Percentiles rank a stretch among this genome's conserved stretches.
These are phyloP conservation scores for Eidolon helvum DNA, from an alignment of 2,113 vertebrate species.

Conservation along the genomic window DNA sequence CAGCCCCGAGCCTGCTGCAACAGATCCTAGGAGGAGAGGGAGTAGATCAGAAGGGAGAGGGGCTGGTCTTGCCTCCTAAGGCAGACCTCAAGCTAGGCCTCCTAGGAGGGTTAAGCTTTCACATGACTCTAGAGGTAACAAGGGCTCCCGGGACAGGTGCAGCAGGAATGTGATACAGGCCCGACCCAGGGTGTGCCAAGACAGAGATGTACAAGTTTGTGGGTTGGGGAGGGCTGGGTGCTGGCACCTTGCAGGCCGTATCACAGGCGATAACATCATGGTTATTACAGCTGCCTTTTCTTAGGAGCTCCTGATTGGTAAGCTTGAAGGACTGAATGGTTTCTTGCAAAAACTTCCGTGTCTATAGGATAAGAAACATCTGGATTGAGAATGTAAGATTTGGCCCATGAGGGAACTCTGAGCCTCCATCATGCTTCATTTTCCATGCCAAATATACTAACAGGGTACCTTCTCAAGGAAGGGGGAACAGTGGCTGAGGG, in stretches of 20 bases:
- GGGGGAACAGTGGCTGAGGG: neutral
- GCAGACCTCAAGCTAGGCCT: neutral
- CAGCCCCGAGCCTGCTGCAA: slow-evolving; percentile 87
- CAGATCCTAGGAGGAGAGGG: slow-evolving; percentile 73
- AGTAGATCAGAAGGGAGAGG: neutral
- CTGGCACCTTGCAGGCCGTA: slow-evolving; percentile 87
- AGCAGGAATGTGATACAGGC: neutral
- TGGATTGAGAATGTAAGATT: neutral
- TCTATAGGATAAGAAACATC: slow-evolving; percentile 75
- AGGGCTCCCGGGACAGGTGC: neutral
- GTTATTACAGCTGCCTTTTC: slow-evolving; percentile 59
- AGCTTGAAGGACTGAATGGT: slow-evolving; percentile 92
- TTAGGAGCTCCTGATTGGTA: slow-evolving; percentile 92
- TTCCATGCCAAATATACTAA: neutral
- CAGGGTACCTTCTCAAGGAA: neutral
- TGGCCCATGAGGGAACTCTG: neutral
- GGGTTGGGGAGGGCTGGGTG: neutral
- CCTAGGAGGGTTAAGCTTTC: neutral
- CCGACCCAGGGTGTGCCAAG: neutral
- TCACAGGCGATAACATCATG: slow-evolving; percentile 85
- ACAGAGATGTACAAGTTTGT: accelerated
- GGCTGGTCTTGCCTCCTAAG: neutral
- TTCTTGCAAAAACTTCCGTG: slow-evolving; percentile 90
- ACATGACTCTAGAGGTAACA: neutral
- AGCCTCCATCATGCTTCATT: neutral